These are phyloP conservation scores for Montipora capricornis DNA, from an alignment of 64 coral and sea anemone species.

Conservation along the genomic window DNA sequence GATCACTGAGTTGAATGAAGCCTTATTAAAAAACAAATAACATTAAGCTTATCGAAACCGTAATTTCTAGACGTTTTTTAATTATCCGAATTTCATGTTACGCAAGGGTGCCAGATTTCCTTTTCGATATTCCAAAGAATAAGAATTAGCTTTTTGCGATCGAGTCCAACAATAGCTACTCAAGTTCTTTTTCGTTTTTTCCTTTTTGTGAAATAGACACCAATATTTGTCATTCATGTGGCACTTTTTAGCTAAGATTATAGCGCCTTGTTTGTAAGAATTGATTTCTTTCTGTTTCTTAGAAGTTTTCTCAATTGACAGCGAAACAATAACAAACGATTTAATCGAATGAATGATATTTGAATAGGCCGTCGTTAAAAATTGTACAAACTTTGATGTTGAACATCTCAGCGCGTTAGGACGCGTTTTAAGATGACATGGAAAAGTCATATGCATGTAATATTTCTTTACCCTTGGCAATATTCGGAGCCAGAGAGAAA, in stretches of 20 bases:
- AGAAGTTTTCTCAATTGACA: neutral
- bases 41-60: neutral
- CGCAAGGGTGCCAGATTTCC: neutral
- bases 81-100: neutral
- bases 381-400: neutral
- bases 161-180: neutral
- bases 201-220: neutral
- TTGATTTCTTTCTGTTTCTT: neutral
- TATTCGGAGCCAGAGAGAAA: too few relatives aligned
- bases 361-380: neutral
- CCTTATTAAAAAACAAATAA: neutral
- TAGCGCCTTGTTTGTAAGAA: neutral
- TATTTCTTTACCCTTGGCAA: too few relatives aligned
- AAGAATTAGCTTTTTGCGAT: neutral
- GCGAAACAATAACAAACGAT: neutral
- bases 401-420: neutral
- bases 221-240: conserved; percentile 8
- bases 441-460: too few relatives aligned
- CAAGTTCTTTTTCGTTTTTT: neutral
- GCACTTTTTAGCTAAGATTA: neutral
- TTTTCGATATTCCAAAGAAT: neutral
- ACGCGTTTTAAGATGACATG: too few relatives aligned
- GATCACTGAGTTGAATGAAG: neutral
- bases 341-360: neutral
- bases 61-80: neutral